Percentiles rank a stretch among this genome's conserved stretches.
Conservation (phyloP, 2,797 vertebrate genomes). For the Clarias fuscus region DNA sequence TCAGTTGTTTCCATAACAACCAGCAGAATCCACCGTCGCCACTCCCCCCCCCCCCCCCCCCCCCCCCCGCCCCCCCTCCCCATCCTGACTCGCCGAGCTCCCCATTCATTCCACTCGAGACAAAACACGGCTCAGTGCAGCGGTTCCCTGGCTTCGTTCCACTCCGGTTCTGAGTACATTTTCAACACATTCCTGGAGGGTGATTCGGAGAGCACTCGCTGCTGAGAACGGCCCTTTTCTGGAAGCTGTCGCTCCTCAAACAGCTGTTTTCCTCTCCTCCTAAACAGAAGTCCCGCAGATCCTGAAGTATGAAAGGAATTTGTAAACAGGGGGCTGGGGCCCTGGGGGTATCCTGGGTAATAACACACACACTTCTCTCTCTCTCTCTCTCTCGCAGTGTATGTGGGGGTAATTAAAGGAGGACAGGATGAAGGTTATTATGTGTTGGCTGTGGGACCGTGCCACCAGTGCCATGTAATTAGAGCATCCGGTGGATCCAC, state of each 20-base stretch:
- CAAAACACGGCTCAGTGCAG: conserved; percentile 15
- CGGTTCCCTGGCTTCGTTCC: conserved; percentile 4
- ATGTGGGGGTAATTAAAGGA: conserved; percentile 59
- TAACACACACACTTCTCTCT: conserved; percentile 37
- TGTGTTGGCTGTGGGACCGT: conserved; percentile 65
- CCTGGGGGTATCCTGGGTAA: conserved; percentile 67
- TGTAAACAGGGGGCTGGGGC: conserved; percentile 67
- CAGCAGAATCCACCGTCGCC: conserved; percentile 23
- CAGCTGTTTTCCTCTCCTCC: conserved; percentile 61
- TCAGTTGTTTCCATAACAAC: conserved; percentile 42
- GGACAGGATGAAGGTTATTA: conserved; percentile 74
- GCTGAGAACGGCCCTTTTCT: conserved; percentile 47
- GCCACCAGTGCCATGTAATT: conserved; percentile 67
- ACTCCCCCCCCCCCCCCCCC: neutral
- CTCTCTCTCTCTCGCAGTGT: neutral
- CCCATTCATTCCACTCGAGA: conserved; percentile 17
- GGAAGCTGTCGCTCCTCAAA: conserved; percentile 43
- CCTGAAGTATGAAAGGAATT: conserved; percentile 72
- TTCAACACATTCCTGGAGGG: conserved; percentile 53
- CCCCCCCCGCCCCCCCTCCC: no score
- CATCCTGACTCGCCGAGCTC: conserved; percentile 16
- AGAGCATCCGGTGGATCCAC: conserved; percentile 54
- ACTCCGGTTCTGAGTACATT: conserved; percentile 2
- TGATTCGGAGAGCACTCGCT: conserved; percentile 34
- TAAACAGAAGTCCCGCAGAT: conserved; percentile 55